These are phyloP conservation scores for Onychomys leucogaster DNA, from an alignment of 2,797 vertebrate genomes.

Conservation along the genomic window DNA sequence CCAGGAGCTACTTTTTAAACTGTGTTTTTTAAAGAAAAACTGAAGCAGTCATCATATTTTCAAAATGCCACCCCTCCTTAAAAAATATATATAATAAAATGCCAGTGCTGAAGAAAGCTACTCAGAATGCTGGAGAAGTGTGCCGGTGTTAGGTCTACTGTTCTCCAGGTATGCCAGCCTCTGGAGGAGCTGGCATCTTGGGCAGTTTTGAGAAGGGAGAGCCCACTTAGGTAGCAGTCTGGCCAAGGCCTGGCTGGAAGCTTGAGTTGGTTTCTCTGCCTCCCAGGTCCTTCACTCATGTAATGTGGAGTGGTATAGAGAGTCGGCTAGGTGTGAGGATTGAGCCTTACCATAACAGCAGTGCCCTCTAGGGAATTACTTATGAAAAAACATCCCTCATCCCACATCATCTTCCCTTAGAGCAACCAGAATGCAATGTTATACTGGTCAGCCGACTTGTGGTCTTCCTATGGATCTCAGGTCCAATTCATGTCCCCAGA, in stretches of 20 bases:
- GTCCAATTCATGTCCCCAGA: too few species aligned
- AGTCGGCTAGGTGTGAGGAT: not conserved
- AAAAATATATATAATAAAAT: not conserved
- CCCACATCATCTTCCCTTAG: too few species aligned
- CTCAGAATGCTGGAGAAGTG: not conserved
- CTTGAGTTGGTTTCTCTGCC: not conserved
- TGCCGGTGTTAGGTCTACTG: not conserved
- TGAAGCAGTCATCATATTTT: not conserved
- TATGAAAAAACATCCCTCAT: not conserved
- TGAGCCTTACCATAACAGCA: fast-evolving
- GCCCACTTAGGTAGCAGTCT: not conserved
- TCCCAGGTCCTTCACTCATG: fast-evolving
- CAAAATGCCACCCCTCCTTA: not conserved
- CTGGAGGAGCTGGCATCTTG: not conserved
- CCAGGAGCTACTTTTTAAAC: not conserved
- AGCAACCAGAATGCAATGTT: not conserved
- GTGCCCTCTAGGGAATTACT: not conserved
- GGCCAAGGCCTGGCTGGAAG: not conserved
- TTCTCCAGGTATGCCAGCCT: not conserved
- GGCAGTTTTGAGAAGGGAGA: not conserved
- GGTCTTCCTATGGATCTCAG: not conserved
- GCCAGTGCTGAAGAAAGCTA: not conserved
- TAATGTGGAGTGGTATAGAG: not conserved
- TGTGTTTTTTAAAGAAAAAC: not conserved
- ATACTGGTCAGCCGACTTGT: not conserved